Evolutionary conservation across 2,888 invertebrate species (phyloP).

Genomic region (Trichopoda pennipes): DNA sequence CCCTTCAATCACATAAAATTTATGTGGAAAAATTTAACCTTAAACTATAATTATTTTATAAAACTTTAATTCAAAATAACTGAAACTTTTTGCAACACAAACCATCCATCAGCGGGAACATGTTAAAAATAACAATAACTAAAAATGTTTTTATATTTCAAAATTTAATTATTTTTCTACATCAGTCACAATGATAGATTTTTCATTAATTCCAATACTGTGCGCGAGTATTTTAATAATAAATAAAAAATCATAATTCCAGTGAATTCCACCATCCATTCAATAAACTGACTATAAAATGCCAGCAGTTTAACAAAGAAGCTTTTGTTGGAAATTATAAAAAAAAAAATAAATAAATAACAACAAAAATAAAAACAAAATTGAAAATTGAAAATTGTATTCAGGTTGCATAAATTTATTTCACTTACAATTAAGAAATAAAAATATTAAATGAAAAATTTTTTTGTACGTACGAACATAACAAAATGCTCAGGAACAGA

Average conservation of each 20-base stretch:
- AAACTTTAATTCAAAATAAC: no score
- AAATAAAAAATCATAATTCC: slow-evolving; percentile 18
- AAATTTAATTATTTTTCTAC: no score
- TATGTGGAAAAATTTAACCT: no score
- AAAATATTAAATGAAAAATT: not conserved
- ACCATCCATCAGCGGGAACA: no score
- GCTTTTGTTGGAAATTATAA: not conserved
- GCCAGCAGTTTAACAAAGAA: not conserved
- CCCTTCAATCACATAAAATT: no score
- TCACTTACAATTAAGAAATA: not conserved
- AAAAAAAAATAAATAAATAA: not conserved
- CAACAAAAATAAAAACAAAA: not conserved
- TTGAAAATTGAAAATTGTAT: not conserved
- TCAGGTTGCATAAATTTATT: slow-evolving; percentile 42
- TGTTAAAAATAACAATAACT: no score
- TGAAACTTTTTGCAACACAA: no score
- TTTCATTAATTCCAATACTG: not conserved
- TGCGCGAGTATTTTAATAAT: not conserved
- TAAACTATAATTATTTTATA: no score
- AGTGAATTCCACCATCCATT: not conserved
- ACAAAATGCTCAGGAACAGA: not conserved
- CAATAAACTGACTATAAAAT: slow-evolving; percentile 31
- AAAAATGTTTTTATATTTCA: no score
- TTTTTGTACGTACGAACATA: not conserved
- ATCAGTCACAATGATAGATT: not conserved